These are phyloP conservation scores for Zoanthus sociatus DNA, from an alignment of 92 coral and sea anemone genomes.

Conservation along the genomic window DNA sequence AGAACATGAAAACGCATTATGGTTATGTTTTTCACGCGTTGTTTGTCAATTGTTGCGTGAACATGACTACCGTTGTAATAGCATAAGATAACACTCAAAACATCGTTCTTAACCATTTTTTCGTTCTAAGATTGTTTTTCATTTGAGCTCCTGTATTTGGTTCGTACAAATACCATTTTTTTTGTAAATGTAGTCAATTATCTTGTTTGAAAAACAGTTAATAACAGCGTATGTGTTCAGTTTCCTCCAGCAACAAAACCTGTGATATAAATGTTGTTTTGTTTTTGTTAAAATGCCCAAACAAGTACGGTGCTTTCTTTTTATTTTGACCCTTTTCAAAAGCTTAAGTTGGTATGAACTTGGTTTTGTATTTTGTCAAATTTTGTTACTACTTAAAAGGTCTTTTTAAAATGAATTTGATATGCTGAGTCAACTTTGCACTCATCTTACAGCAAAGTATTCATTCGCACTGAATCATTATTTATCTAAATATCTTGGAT, in stretches of 20 bases:
- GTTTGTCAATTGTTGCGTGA: conserved; percentile 30
- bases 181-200: neutral
- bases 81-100: neutral
- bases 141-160: neutral
- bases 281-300: neutral
- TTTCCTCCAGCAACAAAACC: neutral
- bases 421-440: too few species aligned
- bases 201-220: neutral
- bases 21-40: conserved; percentile 15
- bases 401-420: neutral
- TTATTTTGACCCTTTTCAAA: neutral
- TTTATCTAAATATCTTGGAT: neutral
- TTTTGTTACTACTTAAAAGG: neutral
- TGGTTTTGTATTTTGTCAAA: neutral
- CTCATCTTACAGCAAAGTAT: neutral
- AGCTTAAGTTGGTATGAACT: neutral
- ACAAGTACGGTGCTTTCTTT: neutral
- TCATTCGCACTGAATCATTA: neutral
- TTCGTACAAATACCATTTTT: neutral
- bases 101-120: neutral
- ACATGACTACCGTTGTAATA: neutral
- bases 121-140: neutral
- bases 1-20: conserved; percentile 37
- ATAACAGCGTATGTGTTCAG: neutral
- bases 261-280: neutral